Evolutionary conservation across 2,888 invertebrate genomes (phyloP).

Genomic region (Sminthurides aquaticus): DNA sequence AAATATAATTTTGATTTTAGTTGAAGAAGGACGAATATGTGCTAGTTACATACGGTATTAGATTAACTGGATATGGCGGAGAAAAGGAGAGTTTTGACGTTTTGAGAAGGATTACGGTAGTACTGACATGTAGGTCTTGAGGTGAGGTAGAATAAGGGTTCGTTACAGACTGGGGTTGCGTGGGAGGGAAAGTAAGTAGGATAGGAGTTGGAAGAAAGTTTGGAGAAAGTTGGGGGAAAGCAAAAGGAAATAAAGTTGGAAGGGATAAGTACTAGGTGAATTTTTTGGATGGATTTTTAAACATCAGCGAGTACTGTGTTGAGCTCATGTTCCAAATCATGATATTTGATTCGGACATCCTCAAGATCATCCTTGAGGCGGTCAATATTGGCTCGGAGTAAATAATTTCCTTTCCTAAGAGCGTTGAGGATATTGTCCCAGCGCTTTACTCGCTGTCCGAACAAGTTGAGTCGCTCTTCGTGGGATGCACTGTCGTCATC

Average conservation of each 20-base stretch:
- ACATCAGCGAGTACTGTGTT: conserved; percentile 79
- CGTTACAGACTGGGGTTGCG: too few species aligned
- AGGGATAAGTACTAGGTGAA: neutral
- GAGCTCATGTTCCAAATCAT: conserved; percentile 69
- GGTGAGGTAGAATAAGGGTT: too few species aligned
- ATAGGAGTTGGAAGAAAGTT: neutral
- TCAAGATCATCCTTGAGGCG: conserved; percentile 75
- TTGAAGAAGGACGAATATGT: too few species aligned
- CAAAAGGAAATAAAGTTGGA: neutral
- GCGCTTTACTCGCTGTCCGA: conserved; percentile 46
- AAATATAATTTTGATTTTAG: too few species aligned
- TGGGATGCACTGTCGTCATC: conserved; percentile 41
- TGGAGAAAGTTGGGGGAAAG: neutral
- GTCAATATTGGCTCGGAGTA: conserved; percentile 80
- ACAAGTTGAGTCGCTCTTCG: conserved; percentile 34
- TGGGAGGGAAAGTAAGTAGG: neutral
- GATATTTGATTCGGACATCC: conserved; percentile 72
- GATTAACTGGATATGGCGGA: too few species aligned
- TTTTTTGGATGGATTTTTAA: conserved; percentile 15
- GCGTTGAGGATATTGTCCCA: conserved; percentile 72
- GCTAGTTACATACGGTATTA: too few species aligned
- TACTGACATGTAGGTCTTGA: too few species aligned
- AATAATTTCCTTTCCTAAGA: conserved; percentile 77
- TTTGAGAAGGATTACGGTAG: too few species aligned
- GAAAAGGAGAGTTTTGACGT: too few species aligned